A percentile compares a stretch with the other conserved stretches of the same genome.
Conservation (phyloP, 2,113 vertebrate species). For the Pomatorhinus ruficollis region DNA sequence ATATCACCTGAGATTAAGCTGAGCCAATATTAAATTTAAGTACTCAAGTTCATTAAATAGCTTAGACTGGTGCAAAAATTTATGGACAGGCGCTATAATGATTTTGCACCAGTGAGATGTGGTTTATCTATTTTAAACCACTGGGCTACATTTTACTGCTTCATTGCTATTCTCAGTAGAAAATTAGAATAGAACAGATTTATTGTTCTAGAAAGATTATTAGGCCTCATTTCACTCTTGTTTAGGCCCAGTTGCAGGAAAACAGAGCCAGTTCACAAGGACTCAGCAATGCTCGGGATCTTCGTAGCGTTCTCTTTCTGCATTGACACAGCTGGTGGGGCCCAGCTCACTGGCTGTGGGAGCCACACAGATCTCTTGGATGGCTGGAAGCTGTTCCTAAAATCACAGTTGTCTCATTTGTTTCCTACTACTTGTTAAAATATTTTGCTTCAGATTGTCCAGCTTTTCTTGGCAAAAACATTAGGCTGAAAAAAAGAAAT, state of each 20-base stretch:
- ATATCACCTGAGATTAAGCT: constrained; percentile 69
- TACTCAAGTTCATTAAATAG: constrained; percentile 45
- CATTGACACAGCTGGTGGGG: neutral
- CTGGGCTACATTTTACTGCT: neutral
- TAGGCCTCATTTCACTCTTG: neutral
- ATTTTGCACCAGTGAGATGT: constrained; percentile 28
- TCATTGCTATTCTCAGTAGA: constrained; percentile 17
- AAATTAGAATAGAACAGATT: neutral
- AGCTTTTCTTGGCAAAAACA: constrained; percentile 11
- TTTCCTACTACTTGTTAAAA: neutral
- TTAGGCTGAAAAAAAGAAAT: neutral
- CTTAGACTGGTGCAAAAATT: constrained; percentile 51
- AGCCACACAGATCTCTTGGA: neutral
- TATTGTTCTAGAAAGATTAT: neutral
- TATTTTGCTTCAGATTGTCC: neutral
- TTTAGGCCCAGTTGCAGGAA: neutral
- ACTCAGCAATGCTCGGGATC: rapidly evolving
- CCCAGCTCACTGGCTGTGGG: rapidly evolving
- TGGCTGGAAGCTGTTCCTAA: neutral
- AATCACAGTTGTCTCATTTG: neutral
- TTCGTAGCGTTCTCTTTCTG: rapidly evolving
- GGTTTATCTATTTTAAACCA: constrained; percentile 22
- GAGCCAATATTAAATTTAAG: constrained; percentile 51
- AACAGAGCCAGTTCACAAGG: neutral
- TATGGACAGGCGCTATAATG: neutral